A percentile compares a stretch with the other conserved stretches of the same genome.
These are phyloP conservation scores for Myotis myotis DNA, from an alignment of 2,797 vertebrate species.

Conservation along the genomic window DNA sequence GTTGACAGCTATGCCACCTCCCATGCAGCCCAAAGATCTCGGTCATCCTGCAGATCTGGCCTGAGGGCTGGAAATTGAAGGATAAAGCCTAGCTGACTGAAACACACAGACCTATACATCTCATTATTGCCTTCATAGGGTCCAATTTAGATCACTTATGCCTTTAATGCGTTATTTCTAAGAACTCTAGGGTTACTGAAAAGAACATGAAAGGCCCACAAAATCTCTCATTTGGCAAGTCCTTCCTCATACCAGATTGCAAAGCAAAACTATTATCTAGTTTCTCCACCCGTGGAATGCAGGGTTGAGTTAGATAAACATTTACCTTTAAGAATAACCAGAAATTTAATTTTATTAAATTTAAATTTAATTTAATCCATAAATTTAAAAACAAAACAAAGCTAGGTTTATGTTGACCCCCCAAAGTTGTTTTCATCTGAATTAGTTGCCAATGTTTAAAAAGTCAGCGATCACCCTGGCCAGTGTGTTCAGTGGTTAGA, in stretches of 20 bases:
- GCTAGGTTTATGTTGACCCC: not conserved
- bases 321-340: not conserved
- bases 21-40: not conserved
- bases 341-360: not conserved
- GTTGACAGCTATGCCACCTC: not conserved
- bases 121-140: not conserved
- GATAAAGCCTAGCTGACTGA: not conserved
- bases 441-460: constrained; percentile 24
- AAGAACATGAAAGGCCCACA: not conserved
- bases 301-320: not conserved
- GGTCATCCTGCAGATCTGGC: not conserved
- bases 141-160: not conserved
- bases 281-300: not conserved
- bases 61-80: not conserved
- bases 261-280: constrained; percentile 21
- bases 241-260: not conserved
- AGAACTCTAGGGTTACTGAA: not conserved
- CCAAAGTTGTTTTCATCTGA: constrained; percentile 14
- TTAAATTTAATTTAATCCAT: not conserved
- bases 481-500: not conserved
- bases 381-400: not conserved
- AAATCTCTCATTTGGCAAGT: not conserved
- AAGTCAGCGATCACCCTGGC: not conserved
- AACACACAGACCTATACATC: not conserved
- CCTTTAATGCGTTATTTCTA: not conserved